Evolutionary conservation across 2,797 vertebrate species (phyloP), one percentile per base, ranked within the genome.

Genomic region (Bufotes viridis): DNA sequence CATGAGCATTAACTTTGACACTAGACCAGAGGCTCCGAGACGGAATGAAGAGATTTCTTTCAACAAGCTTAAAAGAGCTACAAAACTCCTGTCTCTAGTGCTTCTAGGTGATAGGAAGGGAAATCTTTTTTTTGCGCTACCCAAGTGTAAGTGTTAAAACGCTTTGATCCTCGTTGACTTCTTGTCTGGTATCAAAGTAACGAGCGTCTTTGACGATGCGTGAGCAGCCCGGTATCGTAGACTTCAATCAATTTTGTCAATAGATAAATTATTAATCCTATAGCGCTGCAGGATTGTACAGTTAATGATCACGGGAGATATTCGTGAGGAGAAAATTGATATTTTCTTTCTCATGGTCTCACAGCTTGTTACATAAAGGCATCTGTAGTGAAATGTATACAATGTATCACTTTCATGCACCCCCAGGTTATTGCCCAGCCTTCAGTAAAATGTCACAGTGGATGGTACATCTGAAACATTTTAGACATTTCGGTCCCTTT

Each of bases 211-310:
- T 22, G 26, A 63, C 65, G 26, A 70, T 51, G 22, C 29, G n/a
- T 29, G 53, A 29, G 13, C 1, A 34, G 2, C 70, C 72, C 6
- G 53, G 26, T 13, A 72, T 78, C 29, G 79, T 67, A 72, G n/a
- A 67, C 61, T 69, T 82, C 78, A 85, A 78, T 89, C 76, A 67
- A n/a, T 58, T 70, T 20, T 78, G 80, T 82, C 80, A 69, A 86
- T 89, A 79, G 84, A 89, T 89, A 63, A 86, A 89, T 89, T 79
- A 89, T 89, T 89, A 89, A 89, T 89, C 79, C 72, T 51, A 24
- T 61, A 7, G 61, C 88, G 24, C 88, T 24, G 88, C 84, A 24
- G 79, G 88, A 69, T 29, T 86, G 79, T 81, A 51, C 69, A 58
- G n/a, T 76, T 89, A 89, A 70, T 78, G 84, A 86, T 86, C 69